Evolutionary conservation across 2,797 vertebrate species (phyloP), one percentile per base, ranked within the genome.

Genomic region (Agapornis canus): DNA sequence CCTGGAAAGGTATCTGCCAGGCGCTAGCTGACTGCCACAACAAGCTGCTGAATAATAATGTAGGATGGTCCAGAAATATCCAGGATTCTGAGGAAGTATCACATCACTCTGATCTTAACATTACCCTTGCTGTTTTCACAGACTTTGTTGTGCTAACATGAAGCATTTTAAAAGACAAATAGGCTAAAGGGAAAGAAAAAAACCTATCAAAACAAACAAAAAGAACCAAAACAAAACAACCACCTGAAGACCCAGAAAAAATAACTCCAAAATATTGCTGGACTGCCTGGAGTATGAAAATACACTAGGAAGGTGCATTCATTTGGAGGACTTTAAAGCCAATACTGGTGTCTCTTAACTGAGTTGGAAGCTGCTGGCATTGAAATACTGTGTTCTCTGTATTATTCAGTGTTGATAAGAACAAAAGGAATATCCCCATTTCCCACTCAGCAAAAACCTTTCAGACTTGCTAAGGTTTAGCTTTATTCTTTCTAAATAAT

Each of bases 161-260:
- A 81, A 68, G 10, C 5, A 61, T 68, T 76, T 84, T 23, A 54
- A 29, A 63, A 37, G 64, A 73, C 4, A 59, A 78, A 75, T 4
- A 79, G 7, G 57, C 40, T 13, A 35, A 42, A 8, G 5, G 1
- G 2, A 5, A 8, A 9, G 8, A 5, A 13, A 19, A 26, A 3
- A 26, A 26, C 8, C 54, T 14, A 25, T 9, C 16, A 13, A 31
- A 59, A 17, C 57, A 23, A 37, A 22, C 22, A 22, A 42, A 29
- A 35, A 10, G 1, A 27, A 35, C 22, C 3, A 54, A 72, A 31
- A 2, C 6, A 29, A n/a, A 80, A 57, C 11, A 39, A 47, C 0
- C 2, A 81, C 6, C 7, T 20, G 37, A 87, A 91, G 40, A 3
- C 4, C 10, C 40, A 27, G 20, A 10, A 81, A 76, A 79, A 78